Percentiles rank a stretch among this genome's conserved stretches.
These are phyloP conservation scores for Lycorma delicatula DNA, from an alignment of 1,140 invertebrate species.

Conservation along the genomic window DNA sequence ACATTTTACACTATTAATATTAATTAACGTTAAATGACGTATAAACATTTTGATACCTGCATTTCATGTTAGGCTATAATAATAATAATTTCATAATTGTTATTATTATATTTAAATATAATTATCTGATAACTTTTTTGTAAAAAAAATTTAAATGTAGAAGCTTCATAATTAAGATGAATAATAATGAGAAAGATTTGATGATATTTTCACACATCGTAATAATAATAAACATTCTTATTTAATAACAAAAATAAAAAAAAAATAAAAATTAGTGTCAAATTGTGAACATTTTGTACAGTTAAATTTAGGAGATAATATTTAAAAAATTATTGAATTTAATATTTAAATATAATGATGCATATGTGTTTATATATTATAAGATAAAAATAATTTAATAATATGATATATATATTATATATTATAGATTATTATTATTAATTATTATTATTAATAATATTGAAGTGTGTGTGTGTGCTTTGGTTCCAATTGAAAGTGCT, in stretches of 20 bases:
- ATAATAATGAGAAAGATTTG: constrained; percentile 24
- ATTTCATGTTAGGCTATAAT: constrained; percentile 19
- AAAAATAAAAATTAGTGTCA: too few species aligned
- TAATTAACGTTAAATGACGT: constrained; percentile 20
- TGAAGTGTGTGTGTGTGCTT: too few species aligned
- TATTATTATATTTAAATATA: too few species aligned
- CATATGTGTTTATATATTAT: constrained; percentile 17
- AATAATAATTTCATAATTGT: constrained; percentile 1
- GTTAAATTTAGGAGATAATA: constrained; percentile 25
- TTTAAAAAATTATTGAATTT: constrained; percentile 28
- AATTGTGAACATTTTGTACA: constrained; percentile 29
- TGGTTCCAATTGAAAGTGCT: constrained; percentile 11
- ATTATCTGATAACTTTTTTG: too few species aligned
- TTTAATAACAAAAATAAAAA: too few species aligned
- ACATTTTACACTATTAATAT: constrained; percentile 30
- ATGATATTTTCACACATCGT: constrained; percentile 29
- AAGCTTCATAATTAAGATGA: constrained; percentile 25
- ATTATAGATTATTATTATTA: too few species aligned
- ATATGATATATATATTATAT: constrained; percentile 17
- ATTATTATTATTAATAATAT: too few species aligned
- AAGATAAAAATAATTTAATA: constrained; percentile 20
- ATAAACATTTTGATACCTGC: constrained; percentile 32
- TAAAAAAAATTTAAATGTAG: constrained; percentile 24
- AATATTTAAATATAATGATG: constrained; percentile 25
- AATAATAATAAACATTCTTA: too few species aligned